phyloP scores from a whole-genome alignment of 2,113 vertebrate species.

The Alligator sinensis region DNA sequence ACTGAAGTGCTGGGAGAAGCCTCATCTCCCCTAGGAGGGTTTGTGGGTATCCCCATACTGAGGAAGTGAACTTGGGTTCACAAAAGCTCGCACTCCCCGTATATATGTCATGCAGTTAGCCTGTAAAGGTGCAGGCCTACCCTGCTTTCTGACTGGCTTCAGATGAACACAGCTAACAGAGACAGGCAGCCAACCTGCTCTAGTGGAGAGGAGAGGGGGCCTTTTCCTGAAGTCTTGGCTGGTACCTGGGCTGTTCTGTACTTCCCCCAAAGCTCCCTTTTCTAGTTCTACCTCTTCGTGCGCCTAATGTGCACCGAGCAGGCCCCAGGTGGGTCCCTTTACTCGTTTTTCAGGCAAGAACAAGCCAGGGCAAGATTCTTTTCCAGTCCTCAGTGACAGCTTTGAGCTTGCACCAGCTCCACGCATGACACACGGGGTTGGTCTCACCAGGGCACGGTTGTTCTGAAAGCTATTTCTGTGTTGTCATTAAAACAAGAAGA shows the following conservation, averaged over 20 bases:
- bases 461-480: not conserved
- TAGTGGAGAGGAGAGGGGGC: not conserved
- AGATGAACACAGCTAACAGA: too few species aligned
- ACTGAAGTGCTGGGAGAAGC: not conserved
- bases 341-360: not conserved
- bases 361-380: not conserved
- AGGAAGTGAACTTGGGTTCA: not conserved
- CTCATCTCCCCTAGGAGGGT: too few species aligned
- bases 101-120: too few species aligned
- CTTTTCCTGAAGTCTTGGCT: not conserved
- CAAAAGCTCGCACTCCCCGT: too few species aligned
- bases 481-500: fast-evolving
- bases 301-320: not conserved
- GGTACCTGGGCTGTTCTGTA: not conserved
- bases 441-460: not conserved
- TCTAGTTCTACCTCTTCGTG: not conserved
- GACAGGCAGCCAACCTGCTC: not conserved
- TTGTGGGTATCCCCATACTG: not conserved
- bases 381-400: not conserved
- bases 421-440: not conserved
- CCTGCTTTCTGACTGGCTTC: too few species aligned
- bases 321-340: not conserved
- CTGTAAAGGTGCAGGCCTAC: too few species aligned
- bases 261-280: not conserved
- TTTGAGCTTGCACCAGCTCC: not conserved